Evolutionary conservation across 2,797 vertebrate species (phyloP).

Genomic region (Phoebastria nigripes): DNA sequence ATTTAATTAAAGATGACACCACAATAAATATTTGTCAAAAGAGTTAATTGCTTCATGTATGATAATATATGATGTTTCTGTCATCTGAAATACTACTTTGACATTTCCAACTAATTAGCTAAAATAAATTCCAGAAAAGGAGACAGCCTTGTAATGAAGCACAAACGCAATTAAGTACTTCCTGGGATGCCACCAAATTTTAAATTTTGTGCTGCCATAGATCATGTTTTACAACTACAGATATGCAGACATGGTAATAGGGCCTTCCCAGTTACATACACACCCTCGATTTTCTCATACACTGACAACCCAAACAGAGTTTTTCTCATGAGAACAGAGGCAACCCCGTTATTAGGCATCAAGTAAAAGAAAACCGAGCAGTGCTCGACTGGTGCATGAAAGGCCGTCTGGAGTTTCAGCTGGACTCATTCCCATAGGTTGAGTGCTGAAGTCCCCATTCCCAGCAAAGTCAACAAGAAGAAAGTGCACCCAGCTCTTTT

Average conservation of each 20-base stretch:
- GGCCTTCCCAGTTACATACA: not conserved
- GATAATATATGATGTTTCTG: constrained; percentile 44
- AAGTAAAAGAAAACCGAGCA: not conserved
- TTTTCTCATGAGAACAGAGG: constrained; percentile 35
- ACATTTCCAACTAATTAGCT: constrained; percentile 74
- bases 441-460: not conserved
- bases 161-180: constrained; percentile 48
- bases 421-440: not conserved
- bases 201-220: not conserved
- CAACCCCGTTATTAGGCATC: not conserved
- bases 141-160: constrained; percentile 54
- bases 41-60: constrained; percentile 39
- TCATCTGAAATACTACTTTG: constrained; percentile 64
- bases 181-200: constrained; percentile 37
- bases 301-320: not conserved
- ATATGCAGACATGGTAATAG: constrained; percentile 17
- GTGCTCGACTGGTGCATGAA: not conserved
- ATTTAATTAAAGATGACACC: constrained; percentile 40
- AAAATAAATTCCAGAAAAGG: constrained; percentile 66
- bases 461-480: not conserved
- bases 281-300: constrained; percentile 23
- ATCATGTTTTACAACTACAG: constrained; percentile 17
- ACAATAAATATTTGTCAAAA: constrained; percentile 58
- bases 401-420: not conserved
- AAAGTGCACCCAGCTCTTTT: not conserved